These are phyloP conservation scores for Puntigrus tetrazona DNA, from an alignment of 2,113 vertebrate species.

Conservation along the genomic window DNA sequence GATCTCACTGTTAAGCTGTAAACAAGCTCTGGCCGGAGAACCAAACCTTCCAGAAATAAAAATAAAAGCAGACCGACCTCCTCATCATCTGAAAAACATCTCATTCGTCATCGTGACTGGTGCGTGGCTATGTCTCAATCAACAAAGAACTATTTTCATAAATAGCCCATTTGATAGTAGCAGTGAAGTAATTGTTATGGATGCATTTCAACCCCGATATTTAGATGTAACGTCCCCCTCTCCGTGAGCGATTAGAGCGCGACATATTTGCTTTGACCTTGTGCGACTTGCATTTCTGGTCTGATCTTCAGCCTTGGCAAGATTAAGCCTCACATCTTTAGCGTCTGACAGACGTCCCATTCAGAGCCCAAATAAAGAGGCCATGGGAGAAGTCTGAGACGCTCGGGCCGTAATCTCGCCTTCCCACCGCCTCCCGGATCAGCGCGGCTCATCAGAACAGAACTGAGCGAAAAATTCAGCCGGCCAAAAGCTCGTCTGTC, in stretches of 20 bases:
- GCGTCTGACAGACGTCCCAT: slow-evolving; percentile 25
- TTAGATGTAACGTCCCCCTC: neutral
- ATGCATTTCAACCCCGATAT: neutral
- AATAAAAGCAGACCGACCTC: neutral
- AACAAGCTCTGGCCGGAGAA: neutral
- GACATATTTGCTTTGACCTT: slow-evolving; percentile 25
- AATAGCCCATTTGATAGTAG: neutral
- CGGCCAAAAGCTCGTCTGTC: neutral
- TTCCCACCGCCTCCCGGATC: slow-evolving; percentile 19
- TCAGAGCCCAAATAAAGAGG: slow-evolving; percentile 27
- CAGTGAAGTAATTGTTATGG: neutral
- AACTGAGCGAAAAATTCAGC: neutral
- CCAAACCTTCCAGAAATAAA: neutral
- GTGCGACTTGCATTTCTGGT: slow-evolving; percentile 5
- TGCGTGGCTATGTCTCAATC: neutral
- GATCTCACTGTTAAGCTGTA: neutral
- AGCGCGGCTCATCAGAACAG: slow-evolving; percentile 16
- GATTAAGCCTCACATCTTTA: slow-evolving; percentile 19
- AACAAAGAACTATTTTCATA: neutral
- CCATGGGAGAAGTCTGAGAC: slow-evolving; percentile 11
- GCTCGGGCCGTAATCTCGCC: neutral
- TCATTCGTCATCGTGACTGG: neutral
- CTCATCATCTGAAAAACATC: neutral
- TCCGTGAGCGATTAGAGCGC: neutral
- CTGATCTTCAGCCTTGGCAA: slow-evolving; percentile 12